Evolutionary conservation across 2,113 vertebrate genomes (phyloP).

Genomic region (Macrotis lagotis): DNA sequence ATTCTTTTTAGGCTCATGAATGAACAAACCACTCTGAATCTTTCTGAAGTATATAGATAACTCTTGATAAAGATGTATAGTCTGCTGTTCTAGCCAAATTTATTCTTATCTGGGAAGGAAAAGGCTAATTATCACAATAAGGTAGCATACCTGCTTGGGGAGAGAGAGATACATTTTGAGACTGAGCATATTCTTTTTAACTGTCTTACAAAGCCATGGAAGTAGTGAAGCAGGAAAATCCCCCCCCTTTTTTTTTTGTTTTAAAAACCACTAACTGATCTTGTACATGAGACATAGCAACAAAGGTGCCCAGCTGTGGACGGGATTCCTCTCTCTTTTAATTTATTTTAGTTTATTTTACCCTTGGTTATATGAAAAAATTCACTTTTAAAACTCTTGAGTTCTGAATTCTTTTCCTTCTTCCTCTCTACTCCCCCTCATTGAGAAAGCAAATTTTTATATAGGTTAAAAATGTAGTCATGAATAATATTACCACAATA

Average conservation of each 20-base stretch:
- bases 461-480: too few relatives aligned
- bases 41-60: background rate
- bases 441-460: too few relatives aligned
- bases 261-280: too few relatives aligned
- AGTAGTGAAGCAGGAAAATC: background rate
- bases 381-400: too few relatives aligned
- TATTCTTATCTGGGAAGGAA: background rate
- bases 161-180: background rate
- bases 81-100: background rate
- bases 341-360: too few relatives aligned
- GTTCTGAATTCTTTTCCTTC: too few relatives aligned
- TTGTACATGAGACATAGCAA: too few relatives aligned
- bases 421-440: too few relatives aligned
- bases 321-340: background rate
- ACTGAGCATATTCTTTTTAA: background rate
- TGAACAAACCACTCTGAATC: background rate
- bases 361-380: too few relatives aligned
- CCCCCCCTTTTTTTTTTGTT: too few relatives aligned
- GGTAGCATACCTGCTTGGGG: background rate
- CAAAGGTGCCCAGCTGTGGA: background rate
- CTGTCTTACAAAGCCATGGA: background rate
- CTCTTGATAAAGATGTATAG: background rate
- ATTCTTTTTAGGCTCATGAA: background rate
- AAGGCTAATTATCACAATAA: background rate
- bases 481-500: too few relatives aligned